Percentiles rank a stretch among this genome's conserved stretches.
phyloP scores from a whole-genome alignment of 2,797 vertebrate species.

The Sebastes nivosus region DNA sequence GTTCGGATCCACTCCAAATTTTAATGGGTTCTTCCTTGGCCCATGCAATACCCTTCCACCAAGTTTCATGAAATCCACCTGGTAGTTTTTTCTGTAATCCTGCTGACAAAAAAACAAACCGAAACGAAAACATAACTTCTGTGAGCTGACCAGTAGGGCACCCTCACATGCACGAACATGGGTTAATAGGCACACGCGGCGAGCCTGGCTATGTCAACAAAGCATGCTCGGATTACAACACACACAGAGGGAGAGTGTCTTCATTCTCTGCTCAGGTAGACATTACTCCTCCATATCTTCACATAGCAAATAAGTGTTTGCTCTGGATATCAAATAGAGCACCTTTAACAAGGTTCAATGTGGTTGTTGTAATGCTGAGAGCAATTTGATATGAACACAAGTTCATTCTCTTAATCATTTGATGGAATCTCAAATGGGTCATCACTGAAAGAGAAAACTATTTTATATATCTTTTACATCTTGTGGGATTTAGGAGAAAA shows the following conservation, averaged over 20 bases:
- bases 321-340: neutral
- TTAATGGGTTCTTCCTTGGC: neutral
- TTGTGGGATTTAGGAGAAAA: conserved; percentile 9
- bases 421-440: conserved; percentile 15
- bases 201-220: too few species aligned
- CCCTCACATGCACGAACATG: too few species aligned
- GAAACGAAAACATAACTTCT: neutral
- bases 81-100: neutral
- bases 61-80: neutral
- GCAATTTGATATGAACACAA: neutral
- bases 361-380: neutral
- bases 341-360: neutral
- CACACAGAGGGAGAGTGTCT: too few species aligned
- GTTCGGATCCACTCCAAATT: neutral
- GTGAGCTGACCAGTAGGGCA: too few species aligned
- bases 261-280: too few species aligned
- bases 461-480: conserved; percentile 20
- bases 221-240: too few species aligned
- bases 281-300: too few species aligned
- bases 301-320: too few species aligned
- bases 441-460: conserved; percentile 6
- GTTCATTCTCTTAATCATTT: conserved; percentile 17
- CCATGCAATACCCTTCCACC: neutral
- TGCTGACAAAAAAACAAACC: neutral
- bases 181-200: too few species aligned